These are phyloP conservation scores for Boloria selene DNA, from an alignment of 2,888 invertebrate species.

Conservation along the genomic window DNA sequence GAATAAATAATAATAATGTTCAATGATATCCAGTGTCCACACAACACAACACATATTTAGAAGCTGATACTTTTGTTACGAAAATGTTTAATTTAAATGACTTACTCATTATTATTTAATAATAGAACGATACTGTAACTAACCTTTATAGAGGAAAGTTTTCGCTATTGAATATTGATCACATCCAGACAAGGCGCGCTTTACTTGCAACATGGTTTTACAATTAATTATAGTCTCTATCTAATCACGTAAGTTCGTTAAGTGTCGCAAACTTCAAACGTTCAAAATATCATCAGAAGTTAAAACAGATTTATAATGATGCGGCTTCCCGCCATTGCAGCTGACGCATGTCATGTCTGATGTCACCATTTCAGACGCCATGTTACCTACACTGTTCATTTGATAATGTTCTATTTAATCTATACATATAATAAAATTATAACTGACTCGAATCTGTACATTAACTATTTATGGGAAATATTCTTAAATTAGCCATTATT, in stretches of 20 bases:
- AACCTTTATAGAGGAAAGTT: background rate
- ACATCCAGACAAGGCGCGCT: background rate
- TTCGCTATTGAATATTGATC: background rate
- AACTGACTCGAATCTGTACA: too few species aligned
- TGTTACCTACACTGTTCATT: too few species aligned
- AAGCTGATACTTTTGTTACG: too few species aligned
- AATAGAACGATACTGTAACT: background rate
- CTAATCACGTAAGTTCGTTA: conserved; percentile 18
- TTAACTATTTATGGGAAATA: too few species aligned
- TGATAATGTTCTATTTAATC: too few species aligned
- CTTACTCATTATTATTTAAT: too few species aligned
- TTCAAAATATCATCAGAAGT: conserved; percentile 12
- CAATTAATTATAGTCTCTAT: conserved; percentile 17
- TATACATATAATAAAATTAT: too few species aligned
- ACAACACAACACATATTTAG: too few species aligned
- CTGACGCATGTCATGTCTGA: conserved; percentile 16
- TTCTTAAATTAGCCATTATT: too few species aligned
- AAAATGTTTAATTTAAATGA: too few species aligned
- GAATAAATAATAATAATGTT: too few species aligned
- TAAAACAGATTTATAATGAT: conserved; percentile 27
- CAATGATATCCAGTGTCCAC: too few species aligned
- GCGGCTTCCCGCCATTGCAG: conserved; percentile 31
- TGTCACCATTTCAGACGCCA: conserved; percentile 2
- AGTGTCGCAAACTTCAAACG: conserved; percentile 21
- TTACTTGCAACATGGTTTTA: background rate